phyloP scores from a whole-genome alignment of 2,113 vertebrate species.

The Paracanthobrama guichenoti region DNA sequence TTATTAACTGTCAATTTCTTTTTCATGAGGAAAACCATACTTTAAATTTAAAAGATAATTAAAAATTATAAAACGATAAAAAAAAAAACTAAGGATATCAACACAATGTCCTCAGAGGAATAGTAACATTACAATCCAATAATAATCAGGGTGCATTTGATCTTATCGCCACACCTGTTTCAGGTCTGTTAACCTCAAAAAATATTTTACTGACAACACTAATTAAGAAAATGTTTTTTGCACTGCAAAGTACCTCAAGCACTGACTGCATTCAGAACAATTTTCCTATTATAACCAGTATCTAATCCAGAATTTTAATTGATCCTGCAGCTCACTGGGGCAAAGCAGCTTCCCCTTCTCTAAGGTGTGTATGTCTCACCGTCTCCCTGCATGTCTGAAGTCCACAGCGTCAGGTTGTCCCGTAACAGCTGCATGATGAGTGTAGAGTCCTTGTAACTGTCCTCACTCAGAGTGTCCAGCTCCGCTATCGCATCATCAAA shows the following conservation, averaged over 20 bases:
- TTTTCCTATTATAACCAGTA: too few species aligned
- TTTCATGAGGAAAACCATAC: not conserved
- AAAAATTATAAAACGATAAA: not conserved
- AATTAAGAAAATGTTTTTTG: not conserved
- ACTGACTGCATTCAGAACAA: not conserved
- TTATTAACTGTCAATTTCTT: not conserved
- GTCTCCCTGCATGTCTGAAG: conserved; percentile 89
- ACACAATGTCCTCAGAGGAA: not conserved
- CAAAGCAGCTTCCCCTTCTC: not conserved
- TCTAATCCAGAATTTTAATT: not conserved
- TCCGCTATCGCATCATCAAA: conserved; percentile 98
- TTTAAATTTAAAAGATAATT: too few species aligned
- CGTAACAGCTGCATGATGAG: conserved; percentile 29
- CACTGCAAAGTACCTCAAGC: not conserved
- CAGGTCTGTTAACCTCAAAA: not conserved
- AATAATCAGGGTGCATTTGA: too few species aligned
- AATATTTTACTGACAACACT: not conserved
- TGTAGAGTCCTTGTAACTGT: conserved; percentile 59
- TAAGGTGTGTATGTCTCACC: conserved; percentile 75
- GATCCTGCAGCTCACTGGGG: not conserved
- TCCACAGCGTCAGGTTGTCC: conserved; percentile 22
- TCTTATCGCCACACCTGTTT: too few species aligned
- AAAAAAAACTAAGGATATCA: not conserved
- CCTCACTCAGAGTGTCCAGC: conserved; percentile 98
- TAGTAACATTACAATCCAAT: too few species aligned